phyloP scores from a whole-genome alignment of 2,888 invertebrate genomes.

The Machimus atricapillus region DNA sequence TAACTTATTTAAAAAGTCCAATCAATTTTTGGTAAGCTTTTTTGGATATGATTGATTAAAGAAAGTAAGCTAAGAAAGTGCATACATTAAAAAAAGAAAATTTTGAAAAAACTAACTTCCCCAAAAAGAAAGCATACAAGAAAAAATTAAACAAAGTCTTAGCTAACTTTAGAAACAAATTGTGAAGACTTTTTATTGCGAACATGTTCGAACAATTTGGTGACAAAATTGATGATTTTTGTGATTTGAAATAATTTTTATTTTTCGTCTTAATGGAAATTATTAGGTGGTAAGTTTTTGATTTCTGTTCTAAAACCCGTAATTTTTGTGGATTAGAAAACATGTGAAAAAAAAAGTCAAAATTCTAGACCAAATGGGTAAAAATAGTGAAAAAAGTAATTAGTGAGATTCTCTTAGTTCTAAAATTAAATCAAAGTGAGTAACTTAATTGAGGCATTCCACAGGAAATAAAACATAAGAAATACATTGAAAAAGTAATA shows the following conservation, averaged over 20 bases:
- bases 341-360: neutral
- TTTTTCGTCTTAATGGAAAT: neutral
- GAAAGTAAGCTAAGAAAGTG: neutral
- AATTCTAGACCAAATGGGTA: neutral
- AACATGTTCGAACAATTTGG: neutral
- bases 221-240: neutral
- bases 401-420: neutral
- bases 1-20: neutral
- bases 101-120: neutral
- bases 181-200: neutral
- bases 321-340: neutral
- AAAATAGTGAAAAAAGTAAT: neutral
- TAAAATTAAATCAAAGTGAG: neutral
- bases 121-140: neutral
- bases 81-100: neutral
- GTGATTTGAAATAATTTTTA: neutral
- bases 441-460: neutral
- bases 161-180: neutral
- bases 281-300: neutral
- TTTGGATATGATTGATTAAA: neutral
- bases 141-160: neutral
- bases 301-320: neutral
- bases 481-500: neutral
- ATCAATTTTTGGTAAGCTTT: neutral
- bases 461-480: neutral